phyloP scores from a whole-genome alignment of 2,113 vertebrate genomes.

The Narcine bancroftii region DNA sequence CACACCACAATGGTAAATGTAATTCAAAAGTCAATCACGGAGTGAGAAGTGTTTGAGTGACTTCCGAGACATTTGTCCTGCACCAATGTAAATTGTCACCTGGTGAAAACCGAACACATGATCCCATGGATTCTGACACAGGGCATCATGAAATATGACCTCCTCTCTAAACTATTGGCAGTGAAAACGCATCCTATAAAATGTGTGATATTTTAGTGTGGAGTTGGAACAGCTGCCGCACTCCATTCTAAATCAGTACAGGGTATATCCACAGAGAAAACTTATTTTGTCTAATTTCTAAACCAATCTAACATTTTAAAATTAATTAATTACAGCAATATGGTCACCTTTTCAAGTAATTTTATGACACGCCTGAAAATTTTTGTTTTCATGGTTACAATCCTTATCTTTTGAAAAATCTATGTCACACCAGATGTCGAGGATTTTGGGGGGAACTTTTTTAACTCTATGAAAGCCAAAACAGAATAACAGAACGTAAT shows the following conservation, averaged over 20 bases:
- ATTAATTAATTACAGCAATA: background rate
- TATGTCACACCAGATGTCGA: background rate
- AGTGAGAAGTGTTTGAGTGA: background rate
- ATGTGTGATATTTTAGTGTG: background rate
- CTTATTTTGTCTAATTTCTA: background rate
- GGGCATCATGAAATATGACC: background rate
- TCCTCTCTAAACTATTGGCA: slow-evolving; percentile 4
- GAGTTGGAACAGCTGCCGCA: slow-evolving; percentile 12
- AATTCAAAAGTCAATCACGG: background rate
- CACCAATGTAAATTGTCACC: background rate
- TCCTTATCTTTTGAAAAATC: background rate
- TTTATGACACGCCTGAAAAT: too few relatives aligned
- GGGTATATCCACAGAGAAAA: background rate
- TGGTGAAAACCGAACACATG: background rate
- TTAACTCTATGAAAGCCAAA: background rate
- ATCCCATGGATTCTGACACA: background rate
- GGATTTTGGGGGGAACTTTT: background rate
- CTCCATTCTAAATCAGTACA: background rate
- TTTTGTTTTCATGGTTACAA: background rate
- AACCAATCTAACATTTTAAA: background rate
- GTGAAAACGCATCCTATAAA: background rate
- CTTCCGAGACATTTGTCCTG: background rate
- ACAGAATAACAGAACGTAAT: background rate
- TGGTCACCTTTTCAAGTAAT: too few relatives aligned
- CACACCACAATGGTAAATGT: background rate